These are phyloP conservation scores for Willowsia nigromaculata DNA, from an alignment of 2,888 invertebrate species.

Conservation along the genomic window DNA sequence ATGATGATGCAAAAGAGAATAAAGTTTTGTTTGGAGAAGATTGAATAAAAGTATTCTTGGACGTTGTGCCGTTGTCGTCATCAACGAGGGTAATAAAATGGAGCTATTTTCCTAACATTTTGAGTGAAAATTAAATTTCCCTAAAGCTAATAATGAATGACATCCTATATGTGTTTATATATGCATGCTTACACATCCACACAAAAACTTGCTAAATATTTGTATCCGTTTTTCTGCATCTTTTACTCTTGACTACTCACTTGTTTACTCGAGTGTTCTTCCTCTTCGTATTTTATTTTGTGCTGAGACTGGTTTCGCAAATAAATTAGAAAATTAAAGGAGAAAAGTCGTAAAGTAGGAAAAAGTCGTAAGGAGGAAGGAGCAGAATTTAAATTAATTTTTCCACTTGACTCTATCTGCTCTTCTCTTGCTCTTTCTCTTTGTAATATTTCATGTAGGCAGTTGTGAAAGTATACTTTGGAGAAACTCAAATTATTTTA, in stretches of 20 bases:
- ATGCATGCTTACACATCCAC: neutral
- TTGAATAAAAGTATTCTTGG: neutral
- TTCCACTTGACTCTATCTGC: slow-evolving; percentile 9
- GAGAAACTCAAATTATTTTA: neutral
- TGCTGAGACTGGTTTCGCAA: neutral
- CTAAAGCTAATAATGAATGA: neutral
- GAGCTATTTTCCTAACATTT: neutral
- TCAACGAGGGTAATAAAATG: neutral
- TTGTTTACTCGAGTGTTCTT: neutral
- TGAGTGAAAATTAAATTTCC: slow-evolving; percentile 1
- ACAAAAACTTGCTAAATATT: neutral
- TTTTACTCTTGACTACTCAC: too few relatives aligned
- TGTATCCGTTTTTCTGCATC: neutral
- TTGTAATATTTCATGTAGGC: neutral
- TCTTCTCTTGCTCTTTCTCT: too few relatives aligned
- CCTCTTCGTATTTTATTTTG: neutral
- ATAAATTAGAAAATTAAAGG: slow-evolving; percentile 31
- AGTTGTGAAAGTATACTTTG: neutral
- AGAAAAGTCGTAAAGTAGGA: slow-evolving; percentile 26
- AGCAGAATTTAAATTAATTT: slow-evolving; percentile 26
- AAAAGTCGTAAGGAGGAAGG: neutral
- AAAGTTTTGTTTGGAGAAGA: neutral
- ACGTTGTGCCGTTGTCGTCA: neutral
- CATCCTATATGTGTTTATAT: too few relatives aligned
- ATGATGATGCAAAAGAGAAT: neutral